Evolutionary conservation across 2,888 invertebrate genomes (phyloP).

Genomic region (Drosophila fulvimacula): DNA sequence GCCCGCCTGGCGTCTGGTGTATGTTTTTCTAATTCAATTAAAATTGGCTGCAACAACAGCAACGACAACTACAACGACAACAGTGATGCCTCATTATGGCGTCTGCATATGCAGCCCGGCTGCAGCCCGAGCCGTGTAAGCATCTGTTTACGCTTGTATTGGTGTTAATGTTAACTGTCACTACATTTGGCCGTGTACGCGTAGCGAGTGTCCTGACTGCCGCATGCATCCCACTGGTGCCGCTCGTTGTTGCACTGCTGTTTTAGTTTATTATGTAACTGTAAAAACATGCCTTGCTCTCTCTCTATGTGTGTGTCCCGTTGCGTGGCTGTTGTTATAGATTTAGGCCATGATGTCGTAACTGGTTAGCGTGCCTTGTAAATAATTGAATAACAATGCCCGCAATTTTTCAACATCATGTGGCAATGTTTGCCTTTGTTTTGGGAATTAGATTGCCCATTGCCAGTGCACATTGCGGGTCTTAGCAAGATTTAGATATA

Average conservation of each 20-base stretch:
- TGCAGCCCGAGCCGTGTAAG: slow-evolving; percentile 35
- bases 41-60: slow-evolving; percentile 59
- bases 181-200: slow-evolving; percentile 53
- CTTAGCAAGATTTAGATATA: slow-evolving; percentile 13
- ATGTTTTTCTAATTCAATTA: slow-evolving; percentile 79
- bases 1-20: slow-evolving; percentile 28
- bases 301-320: slow-evolving; percentile 27
- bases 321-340: slow-evolving; percentile 56
- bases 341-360: slow-evolving; percentile 48
- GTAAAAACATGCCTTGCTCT: slow-evolving; percentile 61
- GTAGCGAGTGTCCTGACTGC: slow-evolving; percentile 4
- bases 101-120: slow-evolving; percentile 47
- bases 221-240: neutral
- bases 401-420: slow-evolving; percentile 44
- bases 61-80: slow-evolving; percentile 20
- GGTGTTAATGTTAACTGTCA: slow-evolving; percentile 79
- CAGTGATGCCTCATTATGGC: slow-evolving; percentile 59
- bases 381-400: slow-evolving; percentile 61
- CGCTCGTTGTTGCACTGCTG: slow-evolving; percentile 16
- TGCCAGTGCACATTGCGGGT: slow-evolving; percentile 18
- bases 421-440: slow-evolving; percentile 26
- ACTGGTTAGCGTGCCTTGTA: slow-evolving; percentile 48
- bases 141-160: slow-evolving; percentile 73
- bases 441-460: slow-evolving; percentile 23
- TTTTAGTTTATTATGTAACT: slow-evolving; percentile 70